Base-by-base conservation (phyloP, 2,113 vertebrate genomes). In the Chaetodon auriga region DNA sequence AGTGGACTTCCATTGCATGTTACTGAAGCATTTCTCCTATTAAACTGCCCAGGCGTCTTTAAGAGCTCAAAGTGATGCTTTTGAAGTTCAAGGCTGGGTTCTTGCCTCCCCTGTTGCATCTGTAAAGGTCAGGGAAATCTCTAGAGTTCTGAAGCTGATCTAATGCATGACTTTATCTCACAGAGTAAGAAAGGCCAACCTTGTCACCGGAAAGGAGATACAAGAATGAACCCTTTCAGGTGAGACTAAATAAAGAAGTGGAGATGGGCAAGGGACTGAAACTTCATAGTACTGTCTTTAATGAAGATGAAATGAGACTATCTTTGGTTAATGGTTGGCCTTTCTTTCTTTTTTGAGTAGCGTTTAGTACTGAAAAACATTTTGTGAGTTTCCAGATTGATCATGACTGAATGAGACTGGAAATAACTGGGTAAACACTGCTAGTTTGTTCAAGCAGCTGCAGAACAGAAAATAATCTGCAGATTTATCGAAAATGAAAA, bases 41-140 rank as follows among this genome's bases (percentile, higher is more conserved):
- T 80, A 82, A 68, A 68, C 25, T 66, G 7, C 60, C 51, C 16
- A 8, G 7, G 63, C 6, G 12, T 64, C 23, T 73, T 68, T 75
- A 63, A 51, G 48, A 78, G 75, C 68, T 83, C 66, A 66, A 78
- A 89, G 61, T 74, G 60, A 78, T 88, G 69, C 78, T 70, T 89
- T 81, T 85, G 61, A 84, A 85, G 79, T 82, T 88, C 48, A 81
- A 80, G 68, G 43, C 75, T 69, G 68, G 65, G 70, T 83, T 79
- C 64, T 74, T 68, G 46, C 38, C 73, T 82, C 51, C 74, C 64
- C 11, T 87, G 81, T 87, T 89, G 84, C 84, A 75, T 81, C 85
- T 70, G 49, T 61, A 92, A 92, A 90, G 93, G 90, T 93, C 90
- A 89, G 73, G 35, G 68, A 68, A 89, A 90, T 89, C 86, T 82